Conservation (phyloP, 2,888 invertebrate species). For the Meiosimyza decipiens region DNA sequence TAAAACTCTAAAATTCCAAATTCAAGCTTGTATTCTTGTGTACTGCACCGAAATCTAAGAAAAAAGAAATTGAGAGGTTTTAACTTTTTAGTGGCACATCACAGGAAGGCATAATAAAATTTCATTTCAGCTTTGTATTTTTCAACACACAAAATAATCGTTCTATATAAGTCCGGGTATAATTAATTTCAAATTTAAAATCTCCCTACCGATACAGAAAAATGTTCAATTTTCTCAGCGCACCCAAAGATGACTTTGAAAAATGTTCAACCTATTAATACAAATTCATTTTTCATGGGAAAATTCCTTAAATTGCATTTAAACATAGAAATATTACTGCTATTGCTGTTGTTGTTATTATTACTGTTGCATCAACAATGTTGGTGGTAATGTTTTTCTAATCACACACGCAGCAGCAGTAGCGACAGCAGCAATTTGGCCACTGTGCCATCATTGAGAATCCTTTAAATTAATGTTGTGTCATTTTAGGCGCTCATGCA, state of each 20-base stretch:
- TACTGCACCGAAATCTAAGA: too few relatives aligned
- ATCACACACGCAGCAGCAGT: background rate
- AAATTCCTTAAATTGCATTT: constrained; percentile 17
- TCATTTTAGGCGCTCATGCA: constrained; percentile 20
- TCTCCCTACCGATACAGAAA: too few relatives aligned
- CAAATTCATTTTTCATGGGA: constrained; percentile 16
- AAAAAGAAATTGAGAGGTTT: too few relatives aligned
- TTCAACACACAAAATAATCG: too few relatives aligned
- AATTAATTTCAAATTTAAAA: too few relatives aligned
- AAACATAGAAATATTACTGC: background rate
- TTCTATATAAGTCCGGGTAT: too few relatives aligned
- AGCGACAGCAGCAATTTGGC: background rate
- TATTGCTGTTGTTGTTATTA: background rate
- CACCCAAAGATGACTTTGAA: constrained; percentile 5
- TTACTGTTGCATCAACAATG: background rate
- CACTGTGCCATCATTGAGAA: background rate
- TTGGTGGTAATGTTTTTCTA: constrained; percentile 18
- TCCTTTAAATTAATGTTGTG: constrained; percentile 9
- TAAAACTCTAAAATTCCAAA: too few relatives aligned
- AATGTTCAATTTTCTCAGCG: too few relatives aligned
- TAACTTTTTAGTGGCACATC: too few relatives aligned
- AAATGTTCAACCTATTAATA: background rate
- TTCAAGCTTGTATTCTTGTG: too few relatives aligned
- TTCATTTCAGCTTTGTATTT: too few relatives aligned
- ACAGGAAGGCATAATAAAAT: too few relatives aligned